phyloP scores from a whole-genome alignment of 2,113 vertebrate species.

The Coptodon bakossiorum region DNA sequence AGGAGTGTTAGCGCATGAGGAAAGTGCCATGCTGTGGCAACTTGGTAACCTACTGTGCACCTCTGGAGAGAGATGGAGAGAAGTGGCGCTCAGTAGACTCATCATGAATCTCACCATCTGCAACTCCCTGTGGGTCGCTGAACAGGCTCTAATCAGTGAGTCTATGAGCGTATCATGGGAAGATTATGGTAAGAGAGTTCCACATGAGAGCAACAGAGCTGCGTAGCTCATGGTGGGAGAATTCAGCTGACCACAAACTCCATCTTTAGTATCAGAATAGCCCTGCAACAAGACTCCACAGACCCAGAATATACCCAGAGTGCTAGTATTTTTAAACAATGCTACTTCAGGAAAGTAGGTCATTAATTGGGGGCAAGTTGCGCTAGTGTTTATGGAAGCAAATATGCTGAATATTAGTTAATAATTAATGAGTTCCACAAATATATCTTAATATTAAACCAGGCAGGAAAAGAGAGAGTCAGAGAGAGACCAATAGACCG shows the following conservation, averaged over 20 bases:
- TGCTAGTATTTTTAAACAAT: constrained; percentile 51
- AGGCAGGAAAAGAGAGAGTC: neutral
- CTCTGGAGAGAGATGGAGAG: constrained; percentile 38
- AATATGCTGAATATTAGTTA: constrained; percentile 32
- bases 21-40: constrained; percentile 13
- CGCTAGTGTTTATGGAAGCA: constrained; percentile 48
- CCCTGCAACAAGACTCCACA: constrained; percentile 37
- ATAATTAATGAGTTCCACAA: constrained; percentile 32
- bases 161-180: constrained; percentile 28
- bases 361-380: constrained; percentile 38
- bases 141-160: constrained; percentile 48
- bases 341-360: constrained; percentile 50
- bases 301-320: constrained; percentile 33
- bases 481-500: neutral
- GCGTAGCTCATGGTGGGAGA: constrained; percentile 14
- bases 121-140: constrained; percentile 34
- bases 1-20: constrained; percentile 12
- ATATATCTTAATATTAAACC: constrained; percentile 16
- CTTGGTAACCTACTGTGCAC: constrained; percentile 21
- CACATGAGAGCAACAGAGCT: constrained; percentile 6
- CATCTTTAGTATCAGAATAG: constrained; percentile 24
- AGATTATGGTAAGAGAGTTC: constrained; percentile 40
- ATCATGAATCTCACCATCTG: constrained; percentile 52
- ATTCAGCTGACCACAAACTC: constrained; percentile 47
- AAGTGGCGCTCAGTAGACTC: constrained; percentile 34